phyloP scores from a whole-genome alignment of 1,140 invertebrate species.

The Coenobita brevimanus region DNA sequence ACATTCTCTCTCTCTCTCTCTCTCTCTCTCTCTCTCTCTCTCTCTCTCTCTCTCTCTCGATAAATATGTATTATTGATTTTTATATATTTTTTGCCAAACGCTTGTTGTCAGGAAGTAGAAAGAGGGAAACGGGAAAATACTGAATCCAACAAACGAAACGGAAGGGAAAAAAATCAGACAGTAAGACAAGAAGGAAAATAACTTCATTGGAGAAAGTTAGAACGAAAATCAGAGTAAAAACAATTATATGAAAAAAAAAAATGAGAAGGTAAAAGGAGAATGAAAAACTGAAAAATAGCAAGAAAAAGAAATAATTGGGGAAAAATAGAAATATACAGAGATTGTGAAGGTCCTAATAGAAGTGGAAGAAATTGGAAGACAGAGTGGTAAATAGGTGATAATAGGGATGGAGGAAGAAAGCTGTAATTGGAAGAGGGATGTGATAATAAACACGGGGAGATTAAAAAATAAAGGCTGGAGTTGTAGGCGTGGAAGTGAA shows the following conservation, averaged over 20 bases:
- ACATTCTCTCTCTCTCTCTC: no score
- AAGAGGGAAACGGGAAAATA: no score
- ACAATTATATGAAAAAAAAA: background rate
- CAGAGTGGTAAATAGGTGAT: background rate
- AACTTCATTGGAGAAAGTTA: background rate
- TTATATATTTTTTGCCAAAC: no score
- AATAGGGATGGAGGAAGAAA: background rate
- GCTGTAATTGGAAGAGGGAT: constrained; percentile 14
- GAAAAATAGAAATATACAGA: background rate
- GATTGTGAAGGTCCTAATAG: background rate
- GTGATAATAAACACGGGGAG: background rate
- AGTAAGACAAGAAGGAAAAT: no score
- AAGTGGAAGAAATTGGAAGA: background rate
- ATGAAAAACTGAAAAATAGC: background rate
- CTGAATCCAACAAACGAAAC: no score
- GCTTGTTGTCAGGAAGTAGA: no score
- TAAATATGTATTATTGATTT: no score
- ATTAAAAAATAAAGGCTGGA: background rate
- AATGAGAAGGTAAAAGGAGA: background rate
- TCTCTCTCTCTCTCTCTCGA: no score
- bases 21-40: no score
- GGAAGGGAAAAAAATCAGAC: no score
- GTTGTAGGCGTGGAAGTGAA: no score
- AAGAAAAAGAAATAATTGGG: background rate
- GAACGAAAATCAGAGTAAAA: background rate